Base-by-base conservation (phyloP, 2,888 invertebrate genomes). In the Orchesellides sinensis region DNA sequence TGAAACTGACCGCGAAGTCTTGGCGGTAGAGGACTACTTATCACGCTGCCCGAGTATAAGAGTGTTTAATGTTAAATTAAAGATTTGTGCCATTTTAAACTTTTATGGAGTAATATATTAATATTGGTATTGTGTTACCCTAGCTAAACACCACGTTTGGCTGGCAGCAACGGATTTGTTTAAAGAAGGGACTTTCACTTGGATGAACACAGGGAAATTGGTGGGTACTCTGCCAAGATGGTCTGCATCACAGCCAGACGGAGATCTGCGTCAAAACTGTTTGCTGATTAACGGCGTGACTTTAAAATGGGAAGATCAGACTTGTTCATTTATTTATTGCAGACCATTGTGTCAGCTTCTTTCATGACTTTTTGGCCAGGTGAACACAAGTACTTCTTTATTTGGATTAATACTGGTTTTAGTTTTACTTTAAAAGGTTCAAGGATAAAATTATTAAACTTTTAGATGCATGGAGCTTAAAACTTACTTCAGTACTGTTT, bases 91-190 rank as follows among this genome's bases (percentile, higher is more conserved):
- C n/a, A n/a, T n/a, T n/a, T n/a, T n/a, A n/a, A n/a, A n/a, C n/a
- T n/a, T n/a, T n/a, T n/a, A n/a, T n/a, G n/a, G n/a, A n/a, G n/a
- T n/a, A n/a, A n/a, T n/a, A n/a, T n/a, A n/a, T n/a, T n/a, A n/a
- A n/a, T 8, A 40, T 40, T 40, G n/a, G n/a, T 40, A 14, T 40
- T 40, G 40, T n/a, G n/a, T 40, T 70, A 5, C n/a, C n/a, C n/a
- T 47, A 83, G 83, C 56, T 19, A 83, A 85, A 35, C 74, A 83
- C n/a, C 83, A 85, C 54, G 47, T 85, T 12, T 85, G 84, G 84
- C 61, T 85, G 17, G 83, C 78, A 49, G 83, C 83, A 23, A 83
- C 83, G 19, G 84, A 85, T 54, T 54, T 85, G 5, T 79, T 85
- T 32, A 77, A 73, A 27, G 84, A 85, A 52, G 84, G 83, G n/a